Evolutionary conservation across 1,140 invertebrate species (phyloP).

Genomic region (Drosophila kepulauana): DNA sequence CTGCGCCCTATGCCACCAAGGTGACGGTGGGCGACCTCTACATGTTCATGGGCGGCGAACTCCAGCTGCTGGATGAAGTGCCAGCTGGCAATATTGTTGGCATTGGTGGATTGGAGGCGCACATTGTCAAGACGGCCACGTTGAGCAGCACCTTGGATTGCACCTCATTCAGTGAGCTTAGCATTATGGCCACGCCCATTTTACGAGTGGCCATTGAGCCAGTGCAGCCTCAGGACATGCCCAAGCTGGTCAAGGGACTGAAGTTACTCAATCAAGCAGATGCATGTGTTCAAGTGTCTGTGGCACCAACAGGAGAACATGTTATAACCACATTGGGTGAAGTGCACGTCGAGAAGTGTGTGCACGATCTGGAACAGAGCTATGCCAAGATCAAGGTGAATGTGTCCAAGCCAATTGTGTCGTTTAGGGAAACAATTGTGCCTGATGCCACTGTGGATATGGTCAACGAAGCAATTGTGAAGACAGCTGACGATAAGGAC

Average conservation of each 20-base stretch:
- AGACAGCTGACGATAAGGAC: constrained; percentile 86
- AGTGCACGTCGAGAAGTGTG: constrained; percentile 98
- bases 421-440: constrained; percentile 97
- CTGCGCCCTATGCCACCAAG: constrained; percentile 86
- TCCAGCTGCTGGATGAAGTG: constrained; percentile 92
- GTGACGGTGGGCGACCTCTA: constrained; percentile 91
- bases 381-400: constrained; percentile 96
- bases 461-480: constrained; percentile 94
- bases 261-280: constrained; percentile 89
- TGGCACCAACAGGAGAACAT: constrained; percentile 98
- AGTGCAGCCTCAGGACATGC: constrained; percentile 91
- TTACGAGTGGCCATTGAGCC: constrained; percentile 98
- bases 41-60: constrained; percentile 96
- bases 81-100: constrained; percentile 96
- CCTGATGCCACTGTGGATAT: constrained; percentile 93
- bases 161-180: constrained; percentile 95
- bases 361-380: constrained; percentile 92
- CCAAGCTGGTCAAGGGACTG: constrained; percentile 91
- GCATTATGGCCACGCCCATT: constrained; percentile 93
- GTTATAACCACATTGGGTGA: constrained; percentile 98
- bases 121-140: constrained; percentile 96
- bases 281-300: constrained; percentile 94
- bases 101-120: constrained; percentile 94
- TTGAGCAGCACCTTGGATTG: constrained; percentile 93
- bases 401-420: constrained; percentile 97